Base-by-base conservation (phyloP, 2,888 invertebrate species). In the Drosophila infuscata region DNA sequence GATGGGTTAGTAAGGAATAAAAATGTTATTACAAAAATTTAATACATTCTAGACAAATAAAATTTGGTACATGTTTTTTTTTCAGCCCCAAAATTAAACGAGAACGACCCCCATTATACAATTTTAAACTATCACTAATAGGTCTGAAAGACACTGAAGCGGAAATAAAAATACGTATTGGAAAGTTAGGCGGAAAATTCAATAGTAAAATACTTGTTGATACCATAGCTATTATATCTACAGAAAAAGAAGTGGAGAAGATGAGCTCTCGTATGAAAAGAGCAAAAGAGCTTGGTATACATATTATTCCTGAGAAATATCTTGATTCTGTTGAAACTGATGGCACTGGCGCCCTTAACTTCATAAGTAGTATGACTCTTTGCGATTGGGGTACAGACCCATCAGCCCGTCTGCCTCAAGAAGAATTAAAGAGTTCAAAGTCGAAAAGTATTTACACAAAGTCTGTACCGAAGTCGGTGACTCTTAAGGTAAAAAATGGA, bases 371-470 rank as follows among this genome's bases (percentile, higher is more conserved):
- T 80, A 95, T 96, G 91, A 96, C 95, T 74, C 95, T 98, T 79
- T 96, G 96, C 35, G 94, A 95, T 61, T 98, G 98, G 98, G 98
- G 98, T 17, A 95, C 96, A 29, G 97, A 98, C 92, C 92, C 92
- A 30, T 77, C 83, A 3, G n/a, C 75, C 0, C 90, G 91, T 29
- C 36, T 92, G 29, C 82, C 87, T 4, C 94, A 94, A 85, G 94
- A 94, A 84, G 94, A 94, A 64, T 91, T 94, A 5, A 95, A 95
- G 82, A 95, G 95, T 8, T 94, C 94, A 59, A 95, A 94, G 81
- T 95, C 95, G 0, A 95, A 95, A 62, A 95, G 95, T 87, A 94
- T 94, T 79, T 95, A 95, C 78, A 94, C 94, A 0, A 94, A 94
- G 82, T 94, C 94, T 0, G 92, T 93, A 0, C 94, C 95, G 1